These are phyloP conservation scores for Propithecus deckenii DNA, from an alignment of 2,797 vertebrate genomes.

Conservation along the genomic window DNA sequence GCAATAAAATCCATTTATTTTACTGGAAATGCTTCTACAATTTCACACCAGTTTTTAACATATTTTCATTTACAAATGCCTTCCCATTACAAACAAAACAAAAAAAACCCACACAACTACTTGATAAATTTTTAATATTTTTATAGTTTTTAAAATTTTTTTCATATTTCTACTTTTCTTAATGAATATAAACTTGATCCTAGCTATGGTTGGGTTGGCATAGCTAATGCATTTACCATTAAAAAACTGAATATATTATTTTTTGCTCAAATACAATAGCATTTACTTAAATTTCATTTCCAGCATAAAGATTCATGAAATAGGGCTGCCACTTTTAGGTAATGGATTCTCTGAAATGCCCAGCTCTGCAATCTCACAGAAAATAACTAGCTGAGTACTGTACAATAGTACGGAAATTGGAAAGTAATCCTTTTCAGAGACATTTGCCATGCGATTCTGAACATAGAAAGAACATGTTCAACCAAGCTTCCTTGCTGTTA, in stretches of 20 bases:
- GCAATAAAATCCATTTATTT: constrained; percentile 37
- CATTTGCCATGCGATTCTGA: constrained; percentile 56
- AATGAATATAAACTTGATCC: constrained; percentile 1
- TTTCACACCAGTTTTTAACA: constrained; percentile 51
- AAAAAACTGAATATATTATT: constrained; percentile 18
- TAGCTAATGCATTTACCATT: background rate
- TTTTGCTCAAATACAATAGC: constrained; percentile 40
- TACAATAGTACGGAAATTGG: constrained; percentile 39
- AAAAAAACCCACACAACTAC: background rate
- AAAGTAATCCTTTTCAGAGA: constrained; percentile 53
- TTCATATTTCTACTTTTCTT: constrained; percentile 49
- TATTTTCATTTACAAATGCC: constrained; percentile 50
- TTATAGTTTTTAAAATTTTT: constrained; percentile 10
- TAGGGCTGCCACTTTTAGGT: constrained; percentile 27
- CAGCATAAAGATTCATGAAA: constrained; percentile 29
- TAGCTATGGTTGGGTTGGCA: constrained; percentile 26
- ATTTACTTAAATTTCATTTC: constrained; percentile 55
- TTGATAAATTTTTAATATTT: constrained; percentile 31
- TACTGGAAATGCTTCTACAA: constrained; percentile 43
- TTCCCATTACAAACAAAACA: background rate
- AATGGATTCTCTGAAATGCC: constrained; percentile 55
- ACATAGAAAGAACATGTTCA: constrained; percentile 53
- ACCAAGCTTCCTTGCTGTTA: background rate
- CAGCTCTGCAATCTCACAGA: constrained; percentile 45
- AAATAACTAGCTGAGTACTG: constrained; percentile 61